Base-by-base conservation (phyloP, 2,888 invertebrate species). In the Aleiodes testaceus region DNA sequence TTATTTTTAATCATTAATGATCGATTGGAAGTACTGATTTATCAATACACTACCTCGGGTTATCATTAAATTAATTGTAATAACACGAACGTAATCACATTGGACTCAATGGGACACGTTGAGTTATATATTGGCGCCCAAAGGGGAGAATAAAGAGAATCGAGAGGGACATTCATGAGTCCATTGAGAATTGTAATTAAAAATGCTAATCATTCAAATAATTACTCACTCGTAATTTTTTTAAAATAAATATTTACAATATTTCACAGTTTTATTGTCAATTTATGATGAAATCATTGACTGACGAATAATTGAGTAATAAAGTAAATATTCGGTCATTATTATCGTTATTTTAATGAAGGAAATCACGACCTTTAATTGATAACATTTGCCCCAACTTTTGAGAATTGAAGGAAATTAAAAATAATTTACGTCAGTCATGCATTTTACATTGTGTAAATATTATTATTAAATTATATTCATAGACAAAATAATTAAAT, bases 51-150 rank as follows among this genome's bases (percentile, higher is more conserved):
- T 50, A 61, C 61, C 61, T 42, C 61, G 69, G 53, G 69, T 61
- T 61, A 69, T 63, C 61, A 50, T 49, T 69, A 50, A 69, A 79
- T 80, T 79, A 79, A 80, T 80, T 80, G 78, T 75, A 81, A 78
- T 79, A 80, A 77, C 77, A 76, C 61, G 65, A 69, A 73, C 74
- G 76, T 74, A 79, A 77, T 78, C 77, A 22, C 30, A 52, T 59
- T 18, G 20, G 59, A 59, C 59, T 59, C 59, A 36, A 59, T 59
- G 59, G 59, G 36, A 59, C 20, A 36, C 11, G 20, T 11, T 42
- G 42, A 59, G 42, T 36, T 50, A 18, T 59, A 42, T 36, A 59
- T 59, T 18, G 14, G 2, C 36, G 16, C 36, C 59, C 59, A 55
- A 16, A 59, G 59, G 59, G 59, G 42, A 18, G 42, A 16, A 14